A percentile compares a stretch with the other conserved stretches of the same genome.
These are phyloP conservation scores for human (Homo sapiens) DNA, from an alignment of 2,113 vertebrate species.

Conservation along the genomic window DNA sequence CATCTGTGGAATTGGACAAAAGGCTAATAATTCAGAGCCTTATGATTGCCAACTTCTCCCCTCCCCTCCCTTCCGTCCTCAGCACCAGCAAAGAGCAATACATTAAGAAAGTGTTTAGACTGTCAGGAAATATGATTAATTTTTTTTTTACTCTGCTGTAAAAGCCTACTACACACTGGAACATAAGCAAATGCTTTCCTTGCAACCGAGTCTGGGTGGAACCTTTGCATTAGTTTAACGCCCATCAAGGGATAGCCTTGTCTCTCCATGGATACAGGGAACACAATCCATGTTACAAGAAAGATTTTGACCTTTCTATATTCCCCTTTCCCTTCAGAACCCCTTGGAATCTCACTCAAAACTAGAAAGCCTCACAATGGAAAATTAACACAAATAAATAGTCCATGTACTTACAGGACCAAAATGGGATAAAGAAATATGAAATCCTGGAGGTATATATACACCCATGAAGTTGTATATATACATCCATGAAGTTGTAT, in stretches of 20 bases:
- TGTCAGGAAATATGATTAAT: background rate
- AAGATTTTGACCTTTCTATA: background rate
- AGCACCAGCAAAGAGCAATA: background rate
- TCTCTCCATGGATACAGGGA: background rate
- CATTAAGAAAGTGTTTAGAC: slow-evolving; percentile 12
- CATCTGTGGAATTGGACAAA: background rate
- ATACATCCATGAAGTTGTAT: background rate
- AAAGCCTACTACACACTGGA: background rate
- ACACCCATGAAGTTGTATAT: background rate
- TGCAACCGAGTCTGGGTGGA: background rate
- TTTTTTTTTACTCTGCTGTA: background rate
- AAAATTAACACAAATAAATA: background rate
- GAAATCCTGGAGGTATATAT: background rate
- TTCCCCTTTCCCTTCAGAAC: background rate
- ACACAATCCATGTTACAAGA: background rate
- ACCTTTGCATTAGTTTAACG: slow-evolving; percentile 33
- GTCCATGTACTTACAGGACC: background rate
- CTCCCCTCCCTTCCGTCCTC: background rate
- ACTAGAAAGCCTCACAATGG: background rate
- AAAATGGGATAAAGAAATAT: background rate
- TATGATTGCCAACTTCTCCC: background rate
- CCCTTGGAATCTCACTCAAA: background rate
- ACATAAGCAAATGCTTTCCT: slow-evolving; percentile 38
- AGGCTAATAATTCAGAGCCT: background rate
- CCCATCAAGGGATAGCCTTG: background rate